Base-by-base conservation (phyloP, 2,888 invertebrate genomes). In the Athetis lepigone region DNA sequence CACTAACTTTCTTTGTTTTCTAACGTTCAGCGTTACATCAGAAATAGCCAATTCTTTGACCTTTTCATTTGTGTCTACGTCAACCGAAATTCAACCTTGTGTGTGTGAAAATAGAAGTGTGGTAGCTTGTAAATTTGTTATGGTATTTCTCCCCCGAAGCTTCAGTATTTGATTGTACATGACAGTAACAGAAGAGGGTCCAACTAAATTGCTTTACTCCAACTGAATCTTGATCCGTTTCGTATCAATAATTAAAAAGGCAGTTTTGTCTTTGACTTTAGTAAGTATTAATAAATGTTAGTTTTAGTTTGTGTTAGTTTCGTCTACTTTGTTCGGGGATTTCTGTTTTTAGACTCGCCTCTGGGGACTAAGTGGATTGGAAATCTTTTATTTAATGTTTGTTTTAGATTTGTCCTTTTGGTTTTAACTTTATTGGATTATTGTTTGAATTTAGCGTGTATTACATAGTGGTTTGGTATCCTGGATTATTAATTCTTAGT, bases 121-220 rank as follows among this genome's bases (percentile, higher is more conserved):
- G 5, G 9, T 2, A 2, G 18, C 6, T 0, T 52, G 52, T 8
- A 45, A 8, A 13, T 19, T 23, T 59, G 16, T 39, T 0, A 13
- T 46, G 18, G 60, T 50, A 36, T 55, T 56, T 51, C n/a, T 50
- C 11, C 2, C 49, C 18, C 40, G 46, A 74, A 83, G 73, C 63
- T 67, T 69, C 69, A 83, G 76, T 80, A 79, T 83, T 86, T 87
- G 87, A 90, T 90, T 88, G 87, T 82, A 85, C 84, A 85, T 87
- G 90, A 88, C 89, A 85, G 86, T 84, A 82, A 89, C 85, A 83
- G 85, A 88, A 86, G 86, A 82, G 81, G 84, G 87, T 88, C 82
- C 60, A 69, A 84, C 79, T 81, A 84, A 85, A 90, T 90, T 90
- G 87, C 83, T 85, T 81, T 78, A 81, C 80, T 75, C 71, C 73